A percentile compares a stretch with the other conserved stretches of the same genome.
phyloP scores from a whole-genome alignment of 92 coral and sea anemone species.

The Epizoanthus illoricatus region DNA sequence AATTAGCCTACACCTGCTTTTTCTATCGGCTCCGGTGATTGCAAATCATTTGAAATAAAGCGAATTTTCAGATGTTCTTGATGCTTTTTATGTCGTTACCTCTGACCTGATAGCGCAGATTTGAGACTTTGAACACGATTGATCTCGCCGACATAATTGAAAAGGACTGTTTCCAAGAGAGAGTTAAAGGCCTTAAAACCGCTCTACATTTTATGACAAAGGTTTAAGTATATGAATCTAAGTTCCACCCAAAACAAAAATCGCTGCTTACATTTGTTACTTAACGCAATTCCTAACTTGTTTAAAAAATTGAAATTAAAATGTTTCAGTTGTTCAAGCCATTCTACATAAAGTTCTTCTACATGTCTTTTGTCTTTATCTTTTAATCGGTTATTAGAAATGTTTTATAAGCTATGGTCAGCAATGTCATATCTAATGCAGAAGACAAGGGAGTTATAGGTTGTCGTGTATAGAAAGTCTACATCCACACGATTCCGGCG shows the following conservation, averaged over 20 bases:
- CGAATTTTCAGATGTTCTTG: constrained; percentile 43
- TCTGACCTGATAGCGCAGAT: constrained; percentile 21
- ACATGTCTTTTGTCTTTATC: not conserved
- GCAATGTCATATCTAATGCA: no score
- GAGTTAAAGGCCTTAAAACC: not conserved
- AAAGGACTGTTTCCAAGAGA: constrained; percentile 12
- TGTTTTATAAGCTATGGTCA: no score
- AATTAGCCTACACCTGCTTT: constrained; percentile 16
- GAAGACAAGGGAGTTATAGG: no score
- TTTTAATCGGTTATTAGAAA: no score
- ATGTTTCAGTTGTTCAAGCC: not conserved
- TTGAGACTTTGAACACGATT: not conserved
- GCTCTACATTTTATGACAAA: no score
- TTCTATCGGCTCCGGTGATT: constrained; percentile 27
- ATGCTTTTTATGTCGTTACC: constrained; percentile 34
- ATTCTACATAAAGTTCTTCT: not conserved
- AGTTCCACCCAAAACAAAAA: no score
- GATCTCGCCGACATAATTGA: constrained; percentile 36
- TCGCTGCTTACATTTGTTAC: no score
- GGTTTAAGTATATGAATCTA: no score
- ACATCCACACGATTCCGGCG: no score
- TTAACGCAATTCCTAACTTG: no score
- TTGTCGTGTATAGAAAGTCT: no score
- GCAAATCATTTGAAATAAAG: constrained; percentile 41
- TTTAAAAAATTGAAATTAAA: no score